Percentiles rank a stretch among this genome's conserved stretches.
Evolutionary conservation across 23 tunicate species (phyloP).

Genomic region (Ascidia mentula): DNA sequence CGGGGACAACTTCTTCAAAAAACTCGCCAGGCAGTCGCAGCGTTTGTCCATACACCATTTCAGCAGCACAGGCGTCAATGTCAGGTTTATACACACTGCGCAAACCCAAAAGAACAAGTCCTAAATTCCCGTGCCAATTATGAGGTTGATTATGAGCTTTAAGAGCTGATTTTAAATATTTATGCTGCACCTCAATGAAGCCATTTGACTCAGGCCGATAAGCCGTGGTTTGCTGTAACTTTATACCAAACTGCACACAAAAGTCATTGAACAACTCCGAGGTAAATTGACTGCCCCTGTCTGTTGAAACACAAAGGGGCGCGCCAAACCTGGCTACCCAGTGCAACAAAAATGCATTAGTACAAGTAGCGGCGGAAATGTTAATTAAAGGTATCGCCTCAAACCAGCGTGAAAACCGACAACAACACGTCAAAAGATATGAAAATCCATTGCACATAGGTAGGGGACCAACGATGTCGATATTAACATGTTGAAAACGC

Average conservation of each 20-base stretch:
- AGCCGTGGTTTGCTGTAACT: slow-evolving; percentile 1
- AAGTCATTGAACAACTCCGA: neutral
- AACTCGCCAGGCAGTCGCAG: slow-evolving; percentile 16
- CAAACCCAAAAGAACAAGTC: slow-evolving; percentile 10
- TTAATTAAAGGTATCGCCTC: slow-evolving; percentile 25
- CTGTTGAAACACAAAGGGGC: slow-evolving; percentile 13
- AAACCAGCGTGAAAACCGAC: slow-evolving; percentile 10
- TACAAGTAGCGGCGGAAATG: slow-evolving; percentile 33
- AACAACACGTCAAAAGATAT: neutral
- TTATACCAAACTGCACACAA: slow-evolving; percentile 11
- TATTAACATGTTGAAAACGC: neutral
- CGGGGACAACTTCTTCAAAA: neutral
- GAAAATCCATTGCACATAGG: slow-evolving; percentile 15
- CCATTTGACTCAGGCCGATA: slow-evolving; percentile 17
- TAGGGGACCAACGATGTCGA: slow-evolving; percentile 30
- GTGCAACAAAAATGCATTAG: slow-evolving; percentile 19
- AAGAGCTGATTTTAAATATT: slow-evolving; percentile 4
- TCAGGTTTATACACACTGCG: slow-evolving; percentile 10
- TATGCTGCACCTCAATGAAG: slow-evolving; percentile 2
- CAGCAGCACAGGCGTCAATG: slow-evolving; percentile 8
- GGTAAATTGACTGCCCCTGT: slow-evolving; percentile 25
- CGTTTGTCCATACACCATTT: slow-evolving; percentile 21
- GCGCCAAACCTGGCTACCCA: slow-evolving; percentile 17
- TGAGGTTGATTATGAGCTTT: slow-evolving; percentile 7
- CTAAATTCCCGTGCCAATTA: slow-evolving; percentile 14